Base-by-base conservation (phyloP, 2,113 vertebrate genomes). In the Opisthocomus hoazin region DNA sequence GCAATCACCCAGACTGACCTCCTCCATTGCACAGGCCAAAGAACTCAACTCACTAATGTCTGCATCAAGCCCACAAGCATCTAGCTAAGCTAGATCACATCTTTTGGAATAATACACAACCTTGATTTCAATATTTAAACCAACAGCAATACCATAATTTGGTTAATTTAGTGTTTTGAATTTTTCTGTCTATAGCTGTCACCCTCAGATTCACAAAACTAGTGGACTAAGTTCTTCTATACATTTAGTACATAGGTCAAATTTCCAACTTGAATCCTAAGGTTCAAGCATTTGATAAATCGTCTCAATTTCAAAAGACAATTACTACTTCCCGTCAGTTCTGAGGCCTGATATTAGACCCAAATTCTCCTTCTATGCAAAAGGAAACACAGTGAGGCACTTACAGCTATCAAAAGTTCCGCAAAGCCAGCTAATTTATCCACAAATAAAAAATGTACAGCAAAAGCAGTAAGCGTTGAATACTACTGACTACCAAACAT, bases 381-480 rank as follows among this genome's bases (percentile, higher is more conserved):
- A 63, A 75, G 29, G 2, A 82, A 81, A 82, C 7, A 43, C 1
- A 15, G 16, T 0, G 1, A 78, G 39, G 54, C 2, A 7, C n/a
- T 87, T n/a, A 37, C 5, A 89, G 56, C 18, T 53, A n/a, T 45
- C 63, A 69, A 56, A 73, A 56, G 5, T 46, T 86, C 66, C 87
- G 22, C 45, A 68, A 90, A 93, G 63, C 15, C 20, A 12, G 12
- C 22, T 20, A 9, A 41, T 68, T 96, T 84, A 70, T 83, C 75
- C 87, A 79, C 79, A 80, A 92, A 92, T 43, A 79, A 24, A 58
- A 24, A 64, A 69, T 0, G 7, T 39, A 58, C 30, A 96, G 80
- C 58, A 80, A 92, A 90, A 95, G 21, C 51, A 86, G 54, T 48
- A 92, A 41, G 63, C 51, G 64, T 34, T 69, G 41, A 87, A n/a